Evolutionary conservation across 2,888 invertebrate species (phyloP), one percentile per base, ranked within the genome.

Genomic region (Teleogryllus oceanicus): DNA sequence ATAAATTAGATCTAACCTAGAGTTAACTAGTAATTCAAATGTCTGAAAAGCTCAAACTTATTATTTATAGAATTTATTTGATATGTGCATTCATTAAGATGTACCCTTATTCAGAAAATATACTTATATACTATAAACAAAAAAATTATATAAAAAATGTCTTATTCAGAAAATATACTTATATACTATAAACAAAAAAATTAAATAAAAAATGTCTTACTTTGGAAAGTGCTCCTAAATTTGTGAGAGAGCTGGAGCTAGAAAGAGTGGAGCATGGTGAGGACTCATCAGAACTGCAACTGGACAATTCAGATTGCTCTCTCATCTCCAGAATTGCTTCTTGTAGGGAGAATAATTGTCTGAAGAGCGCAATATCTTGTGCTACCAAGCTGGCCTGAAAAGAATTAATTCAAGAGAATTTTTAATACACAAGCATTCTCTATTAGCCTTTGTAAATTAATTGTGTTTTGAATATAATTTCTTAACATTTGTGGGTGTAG

Each of bases 361-460:
- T 76, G 74, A 82, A 82, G 21, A 82, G 79, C 50, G 78, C 79
- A 21, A 80, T 81, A 76, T 82, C 82, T 77, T 82, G 82, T 21
- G 79, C 81, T 51, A 81, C 78, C 62, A 82, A 80, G 24, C 78
- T 78, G 18, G 78, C 81, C 82, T 82, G 80, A n/a, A 79, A 76
- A 37, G 5, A 37, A 37, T 5, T 37, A 4, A 37, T 37, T 37
- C 37, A 37, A 37, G 8, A 8, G 8, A 37, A 37, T 37, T 37
- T 37, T 37, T 37, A 37, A 37, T 37, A 37, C 5, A 37, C 5
- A 37, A 37, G 37, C 8, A 37, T 8, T 5, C 37, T 37, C 37
- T 37, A 8, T 37, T 37, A 37, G 37, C 37, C 37, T 37, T 37
- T 37, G 8, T 37, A 37, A 37, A 37, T 37, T 37, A 5, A 8